These are phyloP conservation scores for Pampusana beccarii DNA, from an alignment of 2,113 vertebrate species.

Conservation along the genomic window DNA sequence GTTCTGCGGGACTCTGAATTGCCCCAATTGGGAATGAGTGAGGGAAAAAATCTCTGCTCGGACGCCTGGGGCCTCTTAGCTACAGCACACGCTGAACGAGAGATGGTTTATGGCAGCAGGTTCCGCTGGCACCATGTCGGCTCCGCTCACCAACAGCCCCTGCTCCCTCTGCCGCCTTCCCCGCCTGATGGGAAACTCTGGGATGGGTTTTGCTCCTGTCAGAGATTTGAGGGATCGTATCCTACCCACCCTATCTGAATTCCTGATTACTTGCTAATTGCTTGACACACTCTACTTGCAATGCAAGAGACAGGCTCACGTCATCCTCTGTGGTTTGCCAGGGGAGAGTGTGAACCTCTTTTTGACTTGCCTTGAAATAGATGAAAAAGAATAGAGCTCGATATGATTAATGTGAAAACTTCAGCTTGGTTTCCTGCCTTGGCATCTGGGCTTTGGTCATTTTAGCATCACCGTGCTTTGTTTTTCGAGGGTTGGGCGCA, in stretches of 20 bases:
- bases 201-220: conserved; percentile 47
- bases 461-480: background rate
- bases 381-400: conserved; percentile 54
- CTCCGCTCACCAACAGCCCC: conserved; percentile 34
- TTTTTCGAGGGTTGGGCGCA: background rate
- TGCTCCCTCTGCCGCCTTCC: conserved; percentile 47
- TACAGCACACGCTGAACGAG: background rate
- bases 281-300: conserved; percentile 55
- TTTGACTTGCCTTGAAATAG: conserved; percentile 55
- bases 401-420: conserved; percentile 63
- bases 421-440: conserved; percentile 18
- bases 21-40: background rate
- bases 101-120: conserved; percentile 9
- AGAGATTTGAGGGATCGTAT: conserved; percentile 39
- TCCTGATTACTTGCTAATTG: conserved; percentile 69
- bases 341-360: conserved; percentile 53
- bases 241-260: conserved; percentile 60
- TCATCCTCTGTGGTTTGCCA: conserved; percentile 64
- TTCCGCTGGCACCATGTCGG: background rate
- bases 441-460: background rate
- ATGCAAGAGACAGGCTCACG: conserved; percentile 59
- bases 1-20: background rate
- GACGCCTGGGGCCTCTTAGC: background rate
- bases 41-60: background rate
- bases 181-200: conserved; percentile 20